phyloP scores from a whole-genome alignment of 2,888 invertebrate genomes.

The Dicyrtoma fusca region DNA sequence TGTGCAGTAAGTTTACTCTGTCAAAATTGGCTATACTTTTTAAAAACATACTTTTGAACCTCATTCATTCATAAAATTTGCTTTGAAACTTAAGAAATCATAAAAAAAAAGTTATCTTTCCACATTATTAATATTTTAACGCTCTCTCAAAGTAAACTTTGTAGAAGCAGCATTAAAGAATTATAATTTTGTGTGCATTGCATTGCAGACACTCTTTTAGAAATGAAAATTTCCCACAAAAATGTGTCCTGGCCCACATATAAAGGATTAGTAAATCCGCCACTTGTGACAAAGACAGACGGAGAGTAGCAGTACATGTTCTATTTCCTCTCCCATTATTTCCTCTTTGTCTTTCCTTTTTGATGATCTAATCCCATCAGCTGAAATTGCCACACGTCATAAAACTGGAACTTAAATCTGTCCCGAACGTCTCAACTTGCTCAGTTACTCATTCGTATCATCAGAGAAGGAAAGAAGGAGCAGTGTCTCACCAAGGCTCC shows the following conservation, averaged over 20 bases:
- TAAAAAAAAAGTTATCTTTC: too few relatives aligned
- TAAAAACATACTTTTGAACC: too few relatives aligned
- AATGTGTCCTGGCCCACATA: neutral
- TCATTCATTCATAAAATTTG: too few relatives aligned
- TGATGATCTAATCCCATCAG: constrained; percentile 32
- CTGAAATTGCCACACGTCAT: constrained; percentile 18
- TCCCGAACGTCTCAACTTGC: neutral
- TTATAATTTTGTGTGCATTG: too few relatives aligned
- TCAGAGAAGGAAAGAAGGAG: neutral
- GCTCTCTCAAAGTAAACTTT: too few relatives aligned
- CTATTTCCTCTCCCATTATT: constrained; percentile 32
- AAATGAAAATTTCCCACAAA: neutral
- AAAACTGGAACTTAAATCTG: constrained; percentile 12
- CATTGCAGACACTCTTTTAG: neutral
- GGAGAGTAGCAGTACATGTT: neutral
- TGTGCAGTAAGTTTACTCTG: too few relatives aligned
- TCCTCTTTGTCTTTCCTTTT: constrained; percentile 8
- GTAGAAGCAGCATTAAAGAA: too few relatives aligned
- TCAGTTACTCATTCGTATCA: neutral
- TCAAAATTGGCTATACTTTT: too few relatives aligned
- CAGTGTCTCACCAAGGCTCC: neutral
- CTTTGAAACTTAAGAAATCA: too few relatives aligned
- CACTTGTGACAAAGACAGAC: neutral
- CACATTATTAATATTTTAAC: too few relatives aligned
- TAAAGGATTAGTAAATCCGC: neutral